Evolutionary conservation across 2,888 invertebrate genomes (phyloP).

Genomic region (Geophilus truncorum): DNA sequence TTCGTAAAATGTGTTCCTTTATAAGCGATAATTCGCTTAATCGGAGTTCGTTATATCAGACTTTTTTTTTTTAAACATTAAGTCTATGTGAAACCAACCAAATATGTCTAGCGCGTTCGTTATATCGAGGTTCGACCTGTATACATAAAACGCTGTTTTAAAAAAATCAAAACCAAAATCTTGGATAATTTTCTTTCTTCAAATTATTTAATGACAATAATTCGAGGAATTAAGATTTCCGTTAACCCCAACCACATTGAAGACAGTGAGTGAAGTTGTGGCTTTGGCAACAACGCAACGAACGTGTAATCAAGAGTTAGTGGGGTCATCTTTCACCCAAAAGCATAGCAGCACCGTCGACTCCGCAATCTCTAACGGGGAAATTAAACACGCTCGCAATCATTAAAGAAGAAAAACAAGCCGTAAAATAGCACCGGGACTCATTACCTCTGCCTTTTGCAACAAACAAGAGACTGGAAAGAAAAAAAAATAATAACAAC

Average conservation of each 20-base stretch:
- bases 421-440: neutral
- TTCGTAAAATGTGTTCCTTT: no score
- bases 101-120: no score
- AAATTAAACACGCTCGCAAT: neutral
- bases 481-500: neutral
- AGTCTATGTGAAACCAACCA: no score
- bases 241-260: neutral
- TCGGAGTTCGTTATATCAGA: no score
- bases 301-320: slow-evolving; percentile 23
- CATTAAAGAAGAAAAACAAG: neutral
- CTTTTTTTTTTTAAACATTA: no score
- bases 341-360: neutral
- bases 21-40: no score
- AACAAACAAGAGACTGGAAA: neutral
- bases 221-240: neutral
- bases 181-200: no score
- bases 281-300: slow-evolving; percentile 11
- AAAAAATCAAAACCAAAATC: neutral
- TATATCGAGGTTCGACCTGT: no score
- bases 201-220: no score
- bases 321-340: slow-evolving; percentile 4
- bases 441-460: neutral
- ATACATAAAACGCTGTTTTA: no score
- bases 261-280: slow-evolving; percentile 12
- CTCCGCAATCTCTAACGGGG: neutral